Evolutionary conservation across 2,797 vertebrate genomes (phyloP), one percentile per base, ranked within the genome.

Genomic region (Propithecus perrieri): DNA sequence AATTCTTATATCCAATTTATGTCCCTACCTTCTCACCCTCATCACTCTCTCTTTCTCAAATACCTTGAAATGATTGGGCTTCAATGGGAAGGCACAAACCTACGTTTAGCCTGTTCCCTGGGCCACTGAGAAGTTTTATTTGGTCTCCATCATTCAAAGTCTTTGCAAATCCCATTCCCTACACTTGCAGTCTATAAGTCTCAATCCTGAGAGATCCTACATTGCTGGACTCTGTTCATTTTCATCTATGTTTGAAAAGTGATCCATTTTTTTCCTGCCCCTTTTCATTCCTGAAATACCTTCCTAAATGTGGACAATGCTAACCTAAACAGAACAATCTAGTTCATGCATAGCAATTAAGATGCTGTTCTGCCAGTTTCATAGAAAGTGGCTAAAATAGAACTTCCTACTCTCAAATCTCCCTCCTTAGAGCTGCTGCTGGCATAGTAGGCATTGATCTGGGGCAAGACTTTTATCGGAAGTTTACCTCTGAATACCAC

Each of bases 371-470:
- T 95, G 81, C 75, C 48, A 0, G 2, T n/a, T 95, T 97, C 87
- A 96, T 95, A 80, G 5, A 95, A 96, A 89, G 96, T 28, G 33
- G 35, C 33, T 81, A 94, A 97, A 97, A 96, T 33, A 97, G 15
- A 83, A 63, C 86, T 55, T 76, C 28, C 35, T 71, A 0, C 5
- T 18, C 26, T n/a, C 48, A 78, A 53, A 18, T 86, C 22, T 8
- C 20, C 30, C 71, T 57, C 61, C 30, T 61, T 85, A 71, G 26
- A 61, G 7, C n/a, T 81, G 28, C 38, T 26, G 5, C 8, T 88
- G 15, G 5, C 24, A 1, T 55, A 59, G 72, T 63, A 38, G 5
- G 33, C 75, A 35, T 6, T 43, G 13, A 30, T 79, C 41, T 83
- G 35, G 26, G 30, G 5, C n/a, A 78, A 46, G 4, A 48, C 0